phyloP scores from a whole-genome alignment of 2,888 invertebrate genomes.

The Ophioninae sp. region DNA sequence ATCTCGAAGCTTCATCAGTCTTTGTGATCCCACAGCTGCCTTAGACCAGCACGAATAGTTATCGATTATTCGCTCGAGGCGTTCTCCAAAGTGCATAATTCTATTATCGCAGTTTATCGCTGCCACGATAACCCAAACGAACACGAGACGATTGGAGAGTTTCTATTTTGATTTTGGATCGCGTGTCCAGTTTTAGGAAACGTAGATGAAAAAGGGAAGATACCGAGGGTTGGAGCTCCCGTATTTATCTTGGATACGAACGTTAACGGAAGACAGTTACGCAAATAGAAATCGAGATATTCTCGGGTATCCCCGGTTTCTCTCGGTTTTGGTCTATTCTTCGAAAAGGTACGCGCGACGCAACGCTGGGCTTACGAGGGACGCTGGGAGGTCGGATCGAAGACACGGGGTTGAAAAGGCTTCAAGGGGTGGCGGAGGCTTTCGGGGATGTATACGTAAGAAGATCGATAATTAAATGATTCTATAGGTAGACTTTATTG shows the following conservation, averaged over 20 bases:
- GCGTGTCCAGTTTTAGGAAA: neutral
- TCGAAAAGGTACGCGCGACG: neutral
- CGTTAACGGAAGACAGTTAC: constrained; percentile 1
- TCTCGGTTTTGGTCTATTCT: neutral
- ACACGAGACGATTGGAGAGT: constrained; percentile 11
- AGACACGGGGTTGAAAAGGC: neutral
- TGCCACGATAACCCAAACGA: constrained; percentile 6
- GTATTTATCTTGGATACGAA: neutral
- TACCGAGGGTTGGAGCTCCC: neutral
- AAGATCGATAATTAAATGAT: constrained; percentile 1
- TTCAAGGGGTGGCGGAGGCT: neutral
- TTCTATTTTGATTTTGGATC: constrained; percentile 22
- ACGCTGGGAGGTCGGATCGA: neutral
- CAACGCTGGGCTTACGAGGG: neutral
- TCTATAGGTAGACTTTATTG: neutral
- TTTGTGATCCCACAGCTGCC: neutral
- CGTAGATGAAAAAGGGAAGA: neutral
- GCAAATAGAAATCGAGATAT: neutral
- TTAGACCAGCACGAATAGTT: neutral
- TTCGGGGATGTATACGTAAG: neutral
- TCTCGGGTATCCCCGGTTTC: neutral
- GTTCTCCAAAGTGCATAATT: constrained; percentile 36
- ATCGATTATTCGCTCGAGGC: constrained; percentile 52
- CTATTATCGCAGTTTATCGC: constrained; percentile 36
- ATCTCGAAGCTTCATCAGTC: constrained; percentile 11